phyloP scores from a whole-genome alignment of 2,888 invertebrate genomes.

The Macrophya annulata region DNA sequence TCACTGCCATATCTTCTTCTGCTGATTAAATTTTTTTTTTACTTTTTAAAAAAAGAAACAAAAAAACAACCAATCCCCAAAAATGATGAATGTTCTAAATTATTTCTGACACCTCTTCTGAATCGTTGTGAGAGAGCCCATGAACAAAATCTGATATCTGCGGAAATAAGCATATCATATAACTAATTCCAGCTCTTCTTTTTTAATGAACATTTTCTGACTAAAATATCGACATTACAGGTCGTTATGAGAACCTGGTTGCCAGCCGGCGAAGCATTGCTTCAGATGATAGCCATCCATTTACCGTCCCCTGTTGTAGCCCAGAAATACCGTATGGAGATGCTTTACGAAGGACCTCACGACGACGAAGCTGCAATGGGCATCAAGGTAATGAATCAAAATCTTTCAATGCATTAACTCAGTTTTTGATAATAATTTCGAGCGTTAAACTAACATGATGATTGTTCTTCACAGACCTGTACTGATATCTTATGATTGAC shows the following conservation, averaged over 20 bases:
- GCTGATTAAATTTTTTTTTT: neutral
- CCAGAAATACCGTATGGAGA: conserved; percentile 99
- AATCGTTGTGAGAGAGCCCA: conserved; percentile 70
- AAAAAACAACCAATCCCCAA: neutral
- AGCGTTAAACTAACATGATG: conserved; percentile 67
- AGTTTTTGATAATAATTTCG: neutral
- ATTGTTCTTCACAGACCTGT: conserved; percentile 78
- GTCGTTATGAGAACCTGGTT: conserved; percentile 99
- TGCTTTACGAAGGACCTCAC: conserved; percentile 99
- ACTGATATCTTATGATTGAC: conserved; percentile 73
- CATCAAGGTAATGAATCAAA: conserved; percentile 84
- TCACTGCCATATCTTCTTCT: neutral
- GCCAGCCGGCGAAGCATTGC: conserved; percentile 99
- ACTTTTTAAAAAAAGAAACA: neutral
- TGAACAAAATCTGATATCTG: conserved; percentile 67
- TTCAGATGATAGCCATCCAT: conserved; percentile 99
- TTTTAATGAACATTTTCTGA: neutral
- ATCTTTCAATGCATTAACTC: neutral
- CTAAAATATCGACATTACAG: conserved; percentile 75
- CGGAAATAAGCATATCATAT: neutral
- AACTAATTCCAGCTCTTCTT: neutral
- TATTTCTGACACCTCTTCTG: conserved; percentile 79
- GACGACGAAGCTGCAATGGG: conserved; percentile 97
- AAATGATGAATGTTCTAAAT: conserved; percentile 72
- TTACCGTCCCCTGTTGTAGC: conserved; percentile 99